A percentile compares a stretch with the other conserved stretches of the same genome.
Evolutionary conservation across 2,888 invertebrate genomes (phyloP).

Genomic region (Aricia artaxerxes): DNA sequence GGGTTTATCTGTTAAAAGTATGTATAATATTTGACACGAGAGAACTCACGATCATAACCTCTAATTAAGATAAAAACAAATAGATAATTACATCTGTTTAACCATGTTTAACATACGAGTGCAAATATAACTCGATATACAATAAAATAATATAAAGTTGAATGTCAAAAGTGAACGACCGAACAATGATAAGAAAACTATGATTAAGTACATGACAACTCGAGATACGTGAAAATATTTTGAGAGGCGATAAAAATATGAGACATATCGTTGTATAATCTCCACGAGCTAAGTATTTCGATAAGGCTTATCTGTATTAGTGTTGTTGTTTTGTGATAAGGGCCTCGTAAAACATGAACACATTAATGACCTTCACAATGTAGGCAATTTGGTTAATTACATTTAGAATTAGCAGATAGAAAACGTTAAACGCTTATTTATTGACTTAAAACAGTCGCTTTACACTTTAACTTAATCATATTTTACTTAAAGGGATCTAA

Average conservation of each 20-base stretch:
- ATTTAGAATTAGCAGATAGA: background rate
- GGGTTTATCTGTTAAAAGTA: background rate
- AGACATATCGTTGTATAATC: conserved; percentile 9
- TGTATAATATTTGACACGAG: background rate
- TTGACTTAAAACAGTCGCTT: background rate
- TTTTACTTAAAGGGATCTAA: background rate
- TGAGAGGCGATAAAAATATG: conserved; percentile 5
- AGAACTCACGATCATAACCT: background rate
- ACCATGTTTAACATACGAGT: background rate
- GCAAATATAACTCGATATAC: background rate
- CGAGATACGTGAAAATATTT: conserved; percentile 21
- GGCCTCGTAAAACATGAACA: background rate
- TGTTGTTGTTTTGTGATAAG: conserved; percentile 14
- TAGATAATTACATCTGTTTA: background rate
- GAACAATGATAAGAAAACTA: conserved; percentile 61
- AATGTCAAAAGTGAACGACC: conserved; percentile 76
- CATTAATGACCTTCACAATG: background rate
- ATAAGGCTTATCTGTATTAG: conserved; percentile 6
- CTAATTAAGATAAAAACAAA: background rate
- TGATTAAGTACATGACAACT: background rate
- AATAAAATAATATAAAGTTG: conserved; percentile 42
- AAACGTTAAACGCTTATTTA: background rate
- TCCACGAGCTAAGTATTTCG: background rate
- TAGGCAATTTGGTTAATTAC: background rate
- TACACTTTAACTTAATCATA: background rate